phyloP scores from a whole-genome alignment of 2,888 invertebrate genomes.

The Meiosimyza platycephala region DNA sequence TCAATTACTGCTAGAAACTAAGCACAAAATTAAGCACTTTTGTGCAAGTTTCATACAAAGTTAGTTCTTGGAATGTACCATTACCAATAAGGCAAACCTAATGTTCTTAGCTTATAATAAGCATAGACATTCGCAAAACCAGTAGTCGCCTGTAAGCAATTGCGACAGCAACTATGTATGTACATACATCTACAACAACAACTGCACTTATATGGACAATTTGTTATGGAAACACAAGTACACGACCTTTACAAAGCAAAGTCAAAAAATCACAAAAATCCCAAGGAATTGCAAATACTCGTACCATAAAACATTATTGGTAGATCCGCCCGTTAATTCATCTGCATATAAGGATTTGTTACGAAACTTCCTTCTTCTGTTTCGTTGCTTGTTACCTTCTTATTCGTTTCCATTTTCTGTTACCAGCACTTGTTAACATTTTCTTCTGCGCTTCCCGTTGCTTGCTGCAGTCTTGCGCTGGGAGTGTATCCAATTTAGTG shows the following conservation, averaged over 20 bases:
- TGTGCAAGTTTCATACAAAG: background rate
- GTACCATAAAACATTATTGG: constrained; percentile 16
- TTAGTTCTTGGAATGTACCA: background rate
- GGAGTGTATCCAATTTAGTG: constrained; percentile 23
- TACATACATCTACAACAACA: background rate
- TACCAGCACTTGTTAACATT: constrained; percentile 16
- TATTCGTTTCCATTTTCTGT: background rate
- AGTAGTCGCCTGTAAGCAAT: no score
- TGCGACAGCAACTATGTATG: no score
- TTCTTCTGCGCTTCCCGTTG: background rate
- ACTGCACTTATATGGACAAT: constrained; percentile 28
- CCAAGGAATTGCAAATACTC: constrained; percentile 3
- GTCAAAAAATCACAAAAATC: constrained; percentile 8
- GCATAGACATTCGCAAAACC: background rate
- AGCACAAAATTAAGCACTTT: constrained; percentile 11
- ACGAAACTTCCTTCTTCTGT: background rate
- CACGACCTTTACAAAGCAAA: constrained; percentile 12
- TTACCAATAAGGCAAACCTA: background rate
- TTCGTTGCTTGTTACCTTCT: background rate
- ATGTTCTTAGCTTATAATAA: background rate
- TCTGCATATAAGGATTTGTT: constrained; percentile 27
- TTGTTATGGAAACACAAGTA: constrained; percentile 25
- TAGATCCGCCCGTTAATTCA: constrained; percentile 29
- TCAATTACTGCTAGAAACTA: constrained; percentile 13
- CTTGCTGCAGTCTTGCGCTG: background rate